Conservation (phyloP, 1,140 invertebrate species). For the Drosophila pseudoobscura region DNA sequence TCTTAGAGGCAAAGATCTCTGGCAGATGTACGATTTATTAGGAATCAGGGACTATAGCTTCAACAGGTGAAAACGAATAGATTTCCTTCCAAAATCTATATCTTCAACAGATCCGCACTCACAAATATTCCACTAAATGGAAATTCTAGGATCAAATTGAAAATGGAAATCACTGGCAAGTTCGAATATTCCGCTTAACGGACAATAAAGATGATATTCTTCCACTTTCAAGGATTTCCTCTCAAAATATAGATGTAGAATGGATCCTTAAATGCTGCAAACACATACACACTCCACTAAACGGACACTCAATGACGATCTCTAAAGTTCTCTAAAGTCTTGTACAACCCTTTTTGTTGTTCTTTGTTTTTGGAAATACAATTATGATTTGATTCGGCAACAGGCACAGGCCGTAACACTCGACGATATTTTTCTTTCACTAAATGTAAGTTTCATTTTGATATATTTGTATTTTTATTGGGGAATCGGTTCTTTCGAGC, state of each 20-base stretch:
- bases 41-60: too few relatives aligned
- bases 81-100: too few relatives aligned
- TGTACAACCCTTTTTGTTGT: slow-evolving; percentile 44
- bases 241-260: too few relatives aligned
- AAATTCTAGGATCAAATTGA: too few relatives aligned
- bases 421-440: slow-evolving; percentile 13
- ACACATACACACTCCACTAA: not conserved
- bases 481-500: slow-evolving; percentile 27
- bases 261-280: too few relatives aligned
- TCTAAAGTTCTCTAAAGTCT: slow-evolving; percentile 36
- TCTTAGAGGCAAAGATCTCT: not conserved
- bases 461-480: slow-evolving; percentile 38
- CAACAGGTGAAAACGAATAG: too few relatives aligned
- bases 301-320: slow-evolving; percentile 24
- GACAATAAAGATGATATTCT: too few relatives aligned
- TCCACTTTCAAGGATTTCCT: too few relatives aligned
- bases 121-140: too few relatives aligned
- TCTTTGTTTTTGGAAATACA: slow-evolving; percentile 23
- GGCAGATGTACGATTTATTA: not conserved
- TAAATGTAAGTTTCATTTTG: slow-evolving; percentile 31
- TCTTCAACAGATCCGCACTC: too few relatives aligned
- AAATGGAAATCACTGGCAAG: too few relatives aligned
- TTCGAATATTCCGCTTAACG: too few relatives aligned
- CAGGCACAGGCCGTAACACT: slow-evolving; percentile 5
- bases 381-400: slow-evolving; percentile 22